These are phyloP conservation scores for Ciconia maguari DNA, from an alignment of 2,113 vertebrate genomes.

Conservation along the genomic window DNA sequence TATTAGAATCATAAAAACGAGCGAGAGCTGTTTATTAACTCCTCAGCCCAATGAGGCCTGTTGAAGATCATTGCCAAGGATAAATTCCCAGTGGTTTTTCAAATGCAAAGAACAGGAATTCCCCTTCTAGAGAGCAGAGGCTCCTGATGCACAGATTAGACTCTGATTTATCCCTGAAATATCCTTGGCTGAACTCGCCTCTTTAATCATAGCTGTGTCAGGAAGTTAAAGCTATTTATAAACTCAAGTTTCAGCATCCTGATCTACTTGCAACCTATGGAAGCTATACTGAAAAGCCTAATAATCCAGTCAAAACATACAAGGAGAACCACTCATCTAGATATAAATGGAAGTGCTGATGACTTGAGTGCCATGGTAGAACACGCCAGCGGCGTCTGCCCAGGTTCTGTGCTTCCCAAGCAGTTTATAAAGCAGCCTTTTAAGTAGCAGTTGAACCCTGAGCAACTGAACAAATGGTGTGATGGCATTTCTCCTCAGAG, in stretches of 20 bases:
- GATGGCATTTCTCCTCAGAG: neutral
- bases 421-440: neutral
- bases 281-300: neutral
- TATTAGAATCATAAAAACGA: neutral
- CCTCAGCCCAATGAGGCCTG: neutral
- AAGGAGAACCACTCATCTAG: neutral
- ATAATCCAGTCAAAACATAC: neutral
- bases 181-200: neutral
- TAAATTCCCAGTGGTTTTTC: neutral
- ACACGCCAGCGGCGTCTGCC: rapidly evolving
- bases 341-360: neutral
- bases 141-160: neutral
- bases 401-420: neutral
- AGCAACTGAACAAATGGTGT: neutral
- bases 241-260: neutral
- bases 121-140: neutral
- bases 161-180: neutral
- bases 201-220: neutral
- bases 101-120: neutral
- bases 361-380: neutral
- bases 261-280: neutral
- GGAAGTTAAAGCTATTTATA: neutral
- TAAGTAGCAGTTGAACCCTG: neutral
- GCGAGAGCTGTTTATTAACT: neutral
- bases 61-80: neutral